phyloP scores from a whole-genome alignment of 1,140 invertebrate genomes.

The Pemphigus obesinymphae region DNA sequence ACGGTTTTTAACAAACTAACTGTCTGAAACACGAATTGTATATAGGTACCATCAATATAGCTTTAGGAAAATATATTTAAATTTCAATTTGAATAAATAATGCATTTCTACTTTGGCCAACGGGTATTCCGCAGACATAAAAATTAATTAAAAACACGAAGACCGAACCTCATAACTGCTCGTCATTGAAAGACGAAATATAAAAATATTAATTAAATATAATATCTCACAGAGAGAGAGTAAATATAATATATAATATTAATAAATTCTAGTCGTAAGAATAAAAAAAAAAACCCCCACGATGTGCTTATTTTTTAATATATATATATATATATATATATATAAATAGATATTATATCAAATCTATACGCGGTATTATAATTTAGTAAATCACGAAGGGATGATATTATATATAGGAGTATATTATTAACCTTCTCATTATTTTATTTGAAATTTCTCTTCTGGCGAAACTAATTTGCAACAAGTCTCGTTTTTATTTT shows the following conservation, averaged over 20 bases:
- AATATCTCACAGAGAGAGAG: not conserved
- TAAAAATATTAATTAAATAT: not conserved
- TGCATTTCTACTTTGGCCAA: not conserved
- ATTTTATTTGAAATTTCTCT: not conserved
- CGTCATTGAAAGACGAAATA: not conserved
- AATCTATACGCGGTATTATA: not conserved
- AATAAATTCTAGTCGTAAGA: too few relatives aligned
- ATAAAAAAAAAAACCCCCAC: not conserved
- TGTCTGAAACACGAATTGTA: too few relatives aligned
- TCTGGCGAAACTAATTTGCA: conserved; percentile 14
- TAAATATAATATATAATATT: not conserved
- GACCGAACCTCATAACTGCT: not conserved
- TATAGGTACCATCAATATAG: too few relatives aligned
- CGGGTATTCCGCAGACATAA: not conserved
- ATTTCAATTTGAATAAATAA: not conserved
- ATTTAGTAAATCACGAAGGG: not conserved
- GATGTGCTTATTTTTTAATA: not conserved
- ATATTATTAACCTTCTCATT: not conserved
- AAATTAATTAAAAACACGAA: not conserved
- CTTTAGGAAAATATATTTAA: too few relatives aligned
- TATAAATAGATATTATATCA: not conserved
- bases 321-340: too few relatives aligned
- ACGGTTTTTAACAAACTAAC: too few relatives aligned
- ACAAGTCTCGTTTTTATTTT: conserved; percentile 3
- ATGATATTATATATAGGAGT: not conserved